A percentile compares a stretch with the other conserved stretches of the same genome.
Evolutionary conservation across 2,888 invertebrate genomes (phyloP).

Genomic region (Ormyrus rosae): DNA sequence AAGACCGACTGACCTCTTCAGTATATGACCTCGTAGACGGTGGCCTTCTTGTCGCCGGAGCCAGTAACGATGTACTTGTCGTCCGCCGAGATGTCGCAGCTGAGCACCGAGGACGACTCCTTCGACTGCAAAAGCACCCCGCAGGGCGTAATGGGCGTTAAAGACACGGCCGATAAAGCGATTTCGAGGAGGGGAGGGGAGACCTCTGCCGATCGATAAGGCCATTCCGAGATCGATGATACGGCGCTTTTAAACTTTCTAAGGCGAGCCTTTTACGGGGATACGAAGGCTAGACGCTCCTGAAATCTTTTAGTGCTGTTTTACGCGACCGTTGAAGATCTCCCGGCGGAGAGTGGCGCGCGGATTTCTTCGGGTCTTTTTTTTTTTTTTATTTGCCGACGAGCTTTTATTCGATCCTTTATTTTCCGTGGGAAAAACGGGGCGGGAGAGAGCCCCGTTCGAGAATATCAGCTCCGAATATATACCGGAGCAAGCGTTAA

Average conservation of each 20-base stretch:
- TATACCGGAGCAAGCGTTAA: too few species aligned
- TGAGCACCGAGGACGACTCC: constrained; percentile 97
- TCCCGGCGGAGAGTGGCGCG: too few species aligned
- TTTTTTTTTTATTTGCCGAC: not conserved
- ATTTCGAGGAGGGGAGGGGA: not conserved
- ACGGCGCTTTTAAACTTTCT: too few species aligned
- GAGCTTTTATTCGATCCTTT: too few species aligned
- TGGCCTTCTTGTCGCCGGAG: constrained; percentile 98
- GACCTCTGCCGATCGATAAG: not conserved
- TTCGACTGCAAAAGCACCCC: constrained; percentile 83
- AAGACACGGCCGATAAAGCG: constrained; percentile 44
- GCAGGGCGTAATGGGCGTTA: constrained; percentile 46
- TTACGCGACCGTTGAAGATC: too few species aligned
- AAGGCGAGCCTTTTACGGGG: not conserved
- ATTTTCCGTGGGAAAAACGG: too few species aligned
- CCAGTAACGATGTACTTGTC: constrained; percentile 99
- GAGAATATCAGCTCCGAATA: not conserved
- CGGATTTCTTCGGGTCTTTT: not conserved
- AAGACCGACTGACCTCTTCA: constrained; percentile 40
- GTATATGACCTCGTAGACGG: constrained; percentile 96
- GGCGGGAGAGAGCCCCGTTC: not conserved
- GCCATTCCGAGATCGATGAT: not conserved
- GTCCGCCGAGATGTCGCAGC: constrained; percentile 98
- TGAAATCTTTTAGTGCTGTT: not conserved
- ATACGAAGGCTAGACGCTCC: not conserved